Percentiles rank a stretch among this genome's conserved stretches.
These are phyloP conservation scores for Amazona guildingii DNA, from an alignment of 2,113 vertebrate species.

Conservation along the genomic window DNA sequence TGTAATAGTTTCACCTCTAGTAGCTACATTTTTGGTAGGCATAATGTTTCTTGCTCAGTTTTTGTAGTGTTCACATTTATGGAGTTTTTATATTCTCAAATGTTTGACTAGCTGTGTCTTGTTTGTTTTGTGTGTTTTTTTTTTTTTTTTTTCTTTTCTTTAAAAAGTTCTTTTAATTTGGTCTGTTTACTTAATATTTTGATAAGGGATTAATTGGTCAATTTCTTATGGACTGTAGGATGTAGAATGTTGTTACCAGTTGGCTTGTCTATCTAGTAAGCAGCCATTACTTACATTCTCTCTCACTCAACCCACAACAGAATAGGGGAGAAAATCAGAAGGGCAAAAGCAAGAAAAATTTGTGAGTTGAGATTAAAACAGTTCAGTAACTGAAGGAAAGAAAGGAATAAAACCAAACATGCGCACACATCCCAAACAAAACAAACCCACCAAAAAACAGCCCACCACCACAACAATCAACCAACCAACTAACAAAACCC, in stretches of 20 bases:
- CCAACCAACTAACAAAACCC: rapidly evolving
- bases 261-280: background rate
- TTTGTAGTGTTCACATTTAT: background rate
- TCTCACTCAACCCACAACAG: background rate
- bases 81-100: background rate
- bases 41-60: background rate
- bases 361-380: background rate
- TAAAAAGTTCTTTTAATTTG: background rate
- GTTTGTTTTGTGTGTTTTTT: background rate
- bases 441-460: background rate
- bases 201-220: background rate
- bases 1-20: background rate
- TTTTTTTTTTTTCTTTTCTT: background rate
- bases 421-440: rapidly evolving
- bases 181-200: background rate
- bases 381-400: background rate
- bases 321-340: background rate
- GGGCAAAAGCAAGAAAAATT: background rate
- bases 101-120: background rate
- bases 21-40: background rate
- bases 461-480: background rate
- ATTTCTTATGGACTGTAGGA: background rate
- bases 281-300: rapidly evolving
- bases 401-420: background rate
- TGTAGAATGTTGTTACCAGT: background rate